A percentile compares a stretch with the other conserved stretches of the same genome.
These are phyloP conservation scores for Holothuria scabra DNA, from an alignment of 53 echinoderm and acorn worm species.

Conservation along the genomic window DNA sequence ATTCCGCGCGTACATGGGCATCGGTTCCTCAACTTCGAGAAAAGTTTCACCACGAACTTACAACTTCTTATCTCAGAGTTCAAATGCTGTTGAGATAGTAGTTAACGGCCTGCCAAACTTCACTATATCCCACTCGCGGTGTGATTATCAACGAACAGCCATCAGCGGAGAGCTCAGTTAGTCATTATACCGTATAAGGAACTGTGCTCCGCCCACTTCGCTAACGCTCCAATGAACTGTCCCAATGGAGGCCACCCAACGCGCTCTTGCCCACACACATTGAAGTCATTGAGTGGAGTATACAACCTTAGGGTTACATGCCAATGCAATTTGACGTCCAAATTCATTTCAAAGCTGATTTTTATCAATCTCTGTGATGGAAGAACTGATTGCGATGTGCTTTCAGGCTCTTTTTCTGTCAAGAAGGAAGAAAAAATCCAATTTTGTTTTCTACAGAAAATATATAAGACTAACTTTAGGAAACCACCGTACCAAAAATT, in stretches of 20 bases:
- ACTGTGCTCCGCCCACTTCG: constrained; percentile 62
- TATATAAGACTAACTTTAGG: background rate
- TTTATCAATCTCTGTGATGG: constrained; percentile 44
- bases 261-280: constrained; percentile 91
- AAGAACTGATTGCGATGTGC: constrained; percentile 21
- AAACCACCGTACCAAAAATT: too few species aligned
- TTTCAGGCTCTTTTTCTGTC: constrained; percentile 34
- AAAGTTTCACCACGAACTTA: constrained; percentile 43
- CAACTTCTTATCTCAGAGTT: constrained; percentile 46
- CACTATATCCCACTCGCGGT: constrained; percentile 33
- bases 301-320: constrained; percentile 42
- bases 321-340: constrained; percentile 51
- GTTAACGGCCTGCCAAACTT: constrained; percentile 46
- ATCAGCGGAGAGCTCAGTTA: constrained; percentile 44
- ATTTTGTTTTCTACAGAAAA: background rate
- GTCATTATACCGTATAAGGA: constrained; percentile 61
- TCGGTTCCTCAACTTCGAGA: constrained; percentile 51
- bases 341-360: constrained; percentile 41
- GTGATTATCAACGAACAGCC: constrained; percentile 51
- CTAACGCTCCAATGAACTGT: constrained; percentile 82
- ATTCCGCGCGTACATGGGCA: constrained; percentile 91
- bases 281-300: constrained; percentile 52
- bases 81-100: constrained; percentile 43
- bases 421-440: constrained; percentile 6
- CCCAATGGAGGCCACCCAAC: constrained; percentile 83